phyloP scores from a whole-genome alignment of 2,888 invertebrate genomes.

The Dryocosmus kuriphilus region DNA sequence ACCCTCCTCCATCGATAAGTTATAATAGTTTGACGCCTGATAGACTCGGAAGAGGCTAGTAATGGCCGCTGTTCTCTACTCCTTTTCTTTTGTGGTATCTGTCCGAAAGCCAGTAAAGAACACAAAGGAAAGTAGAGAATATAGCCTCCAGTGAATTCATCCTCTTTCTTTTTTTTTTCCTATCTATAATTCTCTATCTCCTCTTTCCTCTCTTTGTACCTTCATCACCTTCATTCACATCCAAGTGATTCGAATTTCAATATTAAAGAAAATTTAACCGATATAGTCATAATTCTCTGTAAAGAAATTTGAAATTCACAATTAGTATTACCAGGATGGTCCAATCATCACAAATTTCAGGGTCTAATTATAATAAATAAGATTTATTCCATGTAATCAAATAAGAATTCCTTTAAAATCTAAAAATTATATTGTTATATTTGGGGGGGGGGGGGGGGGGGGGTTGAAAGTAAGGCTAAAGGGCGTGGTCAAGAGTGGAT shows the following conservation, averaged over 20 bases:
- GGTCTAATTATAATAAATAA: too few relatives aligned
- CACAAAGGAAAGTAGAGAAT: background rate
- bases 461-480: too few relatives aligned
- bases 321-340: too few relatives aligned
- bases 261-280: background rate
- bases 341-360: too few relatives aligned
- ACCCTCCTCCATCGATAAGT: constrained; percentile 10
- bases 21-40: constrained; percentile 32
- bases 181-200: background rate
- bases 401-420: too few relatives aligned
- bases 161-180: constrained; percentile 1
- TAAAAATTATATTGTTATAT: too few relatives aligned
- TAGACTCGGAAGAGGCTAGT: constrained; percentile 18
- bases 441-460: too few relatives aligned
- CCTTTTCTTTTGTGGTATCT: constrained; percentile 12
- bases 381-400: too few relatives aligned
- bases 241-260: background rate
- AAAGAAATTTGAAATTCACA: too few relatives aligned
- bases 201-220: background rate
- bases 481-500: too few relatives aligned
- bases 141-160: constrained; percentile 12
- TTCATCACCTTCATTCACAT: background rate
- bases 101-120: constrained; percentile 7
- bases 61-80: constrained; percentile 24
- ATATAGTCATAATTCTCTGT: background rate